These are phyloP conservation scores for Ochropacha duplaris DNA, from an alignment of 2,888 invertebrate species.

Conservation along the genomic window DNA sequence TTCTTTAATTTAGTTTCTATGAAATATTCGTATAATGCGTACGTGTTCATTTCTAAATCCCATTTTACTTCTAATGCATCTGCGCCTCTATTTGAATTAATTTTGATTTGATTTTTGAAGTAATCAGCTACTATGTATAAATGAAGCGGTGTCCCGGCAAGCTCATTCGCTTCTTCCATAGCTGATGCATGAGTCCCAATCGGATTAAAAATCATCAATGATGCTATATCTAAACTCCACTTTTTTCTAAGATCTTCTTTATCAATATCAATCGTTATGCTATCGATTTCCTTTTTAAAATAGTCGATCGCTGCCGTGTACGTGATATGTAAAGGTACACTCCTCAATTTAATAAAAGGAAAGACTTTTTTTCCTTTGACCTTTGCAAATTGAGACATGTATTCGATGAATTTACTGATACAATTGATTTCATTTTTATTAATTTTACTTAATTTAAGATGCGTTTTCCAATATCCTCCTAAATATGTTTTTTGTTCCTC, in stretches of 20 bases:
- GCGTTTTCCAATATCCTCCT: constrained; percentile 11
- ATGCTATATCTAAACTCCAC: neutral
- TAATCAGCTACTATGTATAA: constrained; percentile 18
- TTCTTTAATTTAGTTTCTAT: constrained; percentile 17
- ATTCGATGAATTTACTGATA: neutral
- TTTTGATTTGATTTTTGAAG: constrained; percentile 11
- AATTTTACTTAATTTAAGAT: constrained; percentile 11
- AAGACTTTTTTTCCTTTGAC: neutral
- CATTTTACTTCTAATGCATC: constrained; percentile 7
- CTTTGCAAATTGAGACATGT: neutral
- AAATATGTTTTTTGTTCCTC: constrained; percentile 15
- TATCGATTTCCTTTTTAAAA: constrained; percentile 4
- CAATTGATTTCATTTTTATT: constrained; percentile 6
- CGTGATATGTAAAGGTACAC: constrained; percentile 8
- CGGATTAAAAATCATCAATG: neutral
- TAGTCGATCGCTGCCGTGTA: constrained; percentile 6
- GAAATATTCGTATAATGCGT: constrained; percentile 17
- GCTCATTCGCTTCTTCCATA: neutral
- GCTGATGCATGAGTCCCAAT: neutral
- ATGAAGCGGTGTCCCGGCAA: constrained; percentile 15
- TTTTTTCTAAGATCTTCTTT: neutral
- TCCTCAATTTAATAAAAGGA: neutral
- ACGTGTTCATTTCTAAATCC: constrained; percentile 13
- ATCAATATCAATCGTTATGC: neutral
- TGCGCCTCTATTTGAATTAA: neutral